phyloP scores from a whole-genome alignment of 2,888 invertebrate genomes.

The Litoditis marina region DNA sequence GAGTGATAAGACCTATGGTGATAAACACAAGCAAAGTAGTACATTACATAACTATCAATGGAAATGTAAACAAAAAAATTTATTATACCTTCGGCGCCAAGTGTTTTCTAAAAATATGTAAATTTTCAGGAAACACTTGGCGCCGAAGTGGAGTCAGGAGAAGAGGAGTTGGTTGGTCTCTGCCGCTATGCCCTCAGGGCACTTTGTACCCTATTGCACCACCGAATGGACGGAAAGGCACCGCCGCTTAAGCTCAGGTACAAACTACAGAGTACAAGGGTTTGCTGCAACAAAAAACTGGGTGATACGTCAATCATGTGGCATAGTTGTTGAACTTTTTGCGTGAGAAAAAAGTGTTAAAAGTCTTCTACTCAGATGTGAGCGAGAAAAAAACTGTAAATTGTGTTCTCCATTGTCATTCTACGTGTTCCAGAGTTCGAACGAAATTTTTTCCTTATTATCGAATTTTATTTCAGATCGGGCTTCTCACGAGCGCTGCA shows the following conservation, averaged over 20 bases:
- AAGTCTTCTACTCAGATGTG: too few species aligned
- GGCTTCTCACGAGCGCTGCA: slow-evolving; percentile 41
- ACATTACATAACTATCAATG: background rate
- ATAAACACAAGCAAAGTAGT: background rate
- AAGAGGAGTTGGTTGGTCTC: slow-evolving; percentile 44
- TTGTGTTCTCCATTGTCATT: too few species aligned
- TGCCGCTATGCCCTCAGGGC: slow-evolving; percentile 51
- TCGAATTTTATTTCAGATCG: slow-evolving; percentile 15
- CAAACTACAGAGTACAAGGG: background rate
- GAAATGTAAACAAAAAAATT: background rate
- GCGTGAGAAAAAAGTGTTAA: background rate
- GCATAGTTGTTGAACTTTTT: too few species aligned
- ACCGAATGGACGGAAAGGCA: slow-evolving; percentile 41
- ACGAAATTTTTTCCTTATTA: too few species aligned
- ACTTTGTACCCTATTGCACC: slow-evolving; percentile 51
- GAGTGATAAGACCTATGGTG: too few species aligned
- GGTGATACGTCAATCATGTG: too few species aligned
- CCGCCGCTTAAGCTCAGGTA: slow-evolving; percentile 29
- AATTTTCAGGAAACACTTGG: slow-evolving; percentile 47
- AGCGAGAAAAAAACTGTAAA: too few species aligned
- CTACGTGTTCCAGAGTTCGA: too few species aligned
- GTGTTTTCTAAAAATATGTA: too few species aligned
- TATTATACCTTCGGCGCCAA: background rate
- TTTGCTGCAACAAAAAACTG: background rate
- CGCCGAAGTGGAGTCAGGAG: slow-evolving; percentile 44